Conservation (phyloP, 2,113 vertebrate species). For the Hippocampus guttulatus region DNA sequence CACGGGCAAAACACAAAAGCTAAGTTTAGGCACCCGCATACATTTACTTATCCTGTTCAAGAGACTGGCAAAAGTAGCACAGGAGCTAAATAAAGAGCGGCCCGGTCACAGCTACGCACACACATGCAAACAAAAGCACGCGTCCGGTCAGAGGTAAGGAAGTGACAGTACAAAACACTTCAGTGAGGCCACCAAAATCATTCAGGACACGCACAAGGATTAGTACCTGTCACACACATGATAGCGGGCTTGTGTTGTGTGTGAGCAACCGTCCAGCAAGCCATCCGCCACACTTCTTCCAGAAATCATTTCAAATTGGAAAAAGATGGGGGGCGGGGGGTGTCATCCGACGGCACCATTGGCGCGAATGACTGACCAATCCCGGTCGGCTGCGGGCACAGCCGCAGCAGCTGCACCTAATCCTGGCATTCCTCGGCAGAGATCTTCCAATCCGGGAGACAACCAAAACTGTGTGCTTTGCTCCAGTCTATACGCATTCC, state of each 20-base stretch:
- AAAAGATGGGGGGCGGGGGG: slow-evolving; percentile 14
- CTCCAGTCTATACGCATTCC: slow-evolving; percentile 24
- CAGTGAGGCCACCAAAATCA: background rate
- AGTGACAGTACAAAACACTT: background rate
- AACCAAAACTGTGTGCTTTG: slow-evolving; percentile 44
- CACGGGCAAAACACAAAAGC: slow-evolving; percentile 10
- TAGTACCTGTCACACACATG: slow-evolving; percentile 62
- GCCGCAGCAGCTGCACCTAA: slow-evolving; percentile 42
- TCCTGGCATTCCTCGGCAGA: slow-evolving; percentile 58
- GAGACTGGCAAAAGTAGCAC: slow-evolving; percentile 56
- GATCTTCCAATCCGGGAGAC: slow-evolving; percentile 62
- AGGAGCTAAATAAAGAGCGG: slow-evolving; percentile 58
- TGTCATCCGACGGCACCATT: slow-evolving; percentile 17
- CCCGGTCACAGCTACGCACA: slow-evolving; percentile 32
- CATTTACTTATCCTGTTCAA: slow-evolving; percentile 26
- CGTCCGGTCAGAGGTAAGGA: background rate
- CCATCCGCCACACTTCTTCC: slow-evolving; percentile 46
- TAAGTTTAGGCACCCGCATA: slow-evolving; percentile 26
- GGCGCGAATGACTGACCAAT: slow-evolving; percentile 41
- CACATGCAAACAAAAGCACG: slow-evolving; percentile 6
- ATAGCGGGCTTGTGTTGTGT: slow-evolving; percentile 56
- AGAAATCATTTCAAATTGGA: slow-evolving; percentile 2
- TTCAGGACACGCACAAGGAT: background rate
- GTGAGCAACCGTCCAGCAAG: slow-evolving; percentile 54
- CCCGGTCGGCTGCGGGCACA: slow-evolving; percentile 32